A percentile compares a stretch with the other conserved stretches of the same genome.
These are phyloP conservation scores for Ophion obscuratus DNA, from an alignment of 2,888 invertebrate genomes.

Conservation along the genomic window DNA sequence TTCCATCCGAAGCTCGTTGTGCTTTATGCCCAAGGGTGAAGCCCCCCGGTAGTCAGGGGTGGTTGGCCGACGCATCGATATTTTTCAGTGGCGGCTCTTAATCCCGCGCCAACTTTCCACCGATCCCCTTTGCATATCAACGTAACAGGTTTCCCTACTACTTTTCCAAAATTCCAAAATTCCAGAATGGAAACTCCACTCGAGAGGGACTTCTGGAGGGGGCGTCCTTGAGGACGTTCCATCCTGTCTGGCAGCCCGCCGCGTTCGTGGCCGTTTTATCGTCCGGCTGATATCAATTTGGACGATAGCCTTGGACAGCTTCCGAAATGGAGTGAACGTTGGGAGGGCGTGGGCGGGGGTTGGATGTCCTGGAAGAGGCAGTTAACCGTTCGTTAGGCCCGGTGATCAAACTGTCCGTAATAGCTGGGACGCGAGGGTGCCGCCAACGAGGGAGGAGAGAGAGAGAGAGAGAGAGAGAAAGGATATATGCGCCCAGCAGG, in stretches of 20 bases:
- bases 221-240: too few relatives aligned
- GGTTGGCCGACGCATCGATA: constrained; percentile 38
- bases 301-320: too few relatives aligned
- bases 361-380: constrained; percentile 63
- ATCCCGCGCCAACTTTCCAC: neutral
- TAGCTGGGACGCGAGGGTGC: constrained; percentile 56
- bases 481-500: constrained; percentile 10
- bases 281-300: too few relatives aligned
- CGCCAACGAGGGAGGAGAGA: constrained; percentile 14
- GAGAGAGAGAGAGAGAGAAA: constrained; percentile 7
- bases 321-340: constrained; percentile 1
- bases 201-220: too few relatives aligned
- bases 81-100: constrained; percentile 12
- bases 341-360: neutral
- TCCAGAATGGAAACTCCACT: too few relatives aligned
- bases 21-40: constrained; percentile 54
- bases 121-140: neutral
- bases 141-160: neutral
- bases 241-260: too few relatives aligned
- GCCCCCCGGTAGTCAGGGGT: constrained; percentile 35
- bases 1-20: constrained; percentile 47
- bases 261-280: too few relatives aligned
- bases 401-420: constrained; percentile 77
- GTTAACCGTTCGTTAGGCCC: constrained; percentile 79
- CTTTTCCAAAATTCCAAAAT: too few relatives aligned